Percentiles rank a stretch among this genome's conserved stretches.
phyloP scores from a whole-genome alignment of 2,888 invertebrate genomes.

The Nematopogon swammerdamellus region DNA sequence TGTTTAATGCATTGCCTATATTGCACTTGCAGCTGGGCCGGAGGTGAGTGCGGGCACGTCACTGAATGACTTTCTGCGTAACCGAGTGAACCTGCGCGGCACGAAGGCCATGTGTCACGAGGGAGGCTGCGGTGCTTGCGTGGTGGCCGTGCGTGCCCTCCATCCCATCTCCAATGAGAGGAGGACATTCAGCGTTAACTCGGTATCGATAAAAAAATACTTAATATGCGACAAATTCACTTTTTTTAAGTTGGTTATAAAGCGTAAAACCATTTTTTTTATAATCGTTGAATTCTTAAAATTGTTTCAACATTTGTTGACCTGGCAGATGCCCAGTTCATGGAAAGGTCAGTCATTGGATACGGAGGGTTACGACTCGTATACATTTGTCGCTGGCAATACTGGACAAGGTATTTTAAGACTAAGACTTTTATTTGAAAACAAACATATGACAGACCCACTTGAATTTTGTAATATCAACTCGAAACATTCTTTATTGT shows the following conservation, averaged over 20 bases:
- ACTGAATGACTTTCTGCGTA: conserved; percentile 51
- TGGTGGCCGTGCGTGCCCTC: conserved; percentile 20
- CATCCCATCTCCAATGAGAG: conserved; percentile 25
- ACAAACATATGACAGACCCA: too few species aligned
- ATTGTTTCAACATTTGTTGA: too few species aligned
- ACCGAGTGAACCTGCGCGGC: conserved; percentile 44
- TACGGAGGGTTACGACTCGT: conserved; percentile 38
- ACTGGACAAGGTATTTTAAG: conserved; percentile 76
- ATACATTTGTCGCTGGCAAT: conserved; percentile 68
- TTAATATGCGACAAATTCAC: too few species aligned
- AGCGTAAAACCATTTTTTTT: too few species aligned
- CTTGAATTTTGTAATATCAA: too few species aligned
- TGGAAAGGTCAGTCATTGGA: conserved; percentile 50
- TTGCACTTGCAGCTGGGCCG: conserved; percentile 10
- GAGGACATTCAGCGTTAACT: conserved; percentile 49
- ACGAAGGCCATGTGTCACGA: conserved; percentile 60
- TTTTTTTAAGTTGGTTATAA: not conserved
- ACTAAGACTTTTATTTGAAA: too few species aligned
- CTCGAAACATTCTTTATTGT: too few species aligned
- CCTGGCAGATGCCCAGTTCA: too few species aligned
- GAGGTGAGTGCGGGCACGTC: conserved; percentile 33
- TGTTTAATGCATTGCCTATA: too few species aligned
- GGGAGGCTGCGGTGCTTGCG: too few species aligned
- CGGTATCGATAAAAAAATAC: too few species aligned
- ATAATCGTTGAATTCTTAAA: too few species aligned